Evolutionary conservation across 2,113 vertebrate genomes (phyloP), one percentile per base, ranked within the genome.

Genomic region (Toxotes jaculatrix): DNA sequence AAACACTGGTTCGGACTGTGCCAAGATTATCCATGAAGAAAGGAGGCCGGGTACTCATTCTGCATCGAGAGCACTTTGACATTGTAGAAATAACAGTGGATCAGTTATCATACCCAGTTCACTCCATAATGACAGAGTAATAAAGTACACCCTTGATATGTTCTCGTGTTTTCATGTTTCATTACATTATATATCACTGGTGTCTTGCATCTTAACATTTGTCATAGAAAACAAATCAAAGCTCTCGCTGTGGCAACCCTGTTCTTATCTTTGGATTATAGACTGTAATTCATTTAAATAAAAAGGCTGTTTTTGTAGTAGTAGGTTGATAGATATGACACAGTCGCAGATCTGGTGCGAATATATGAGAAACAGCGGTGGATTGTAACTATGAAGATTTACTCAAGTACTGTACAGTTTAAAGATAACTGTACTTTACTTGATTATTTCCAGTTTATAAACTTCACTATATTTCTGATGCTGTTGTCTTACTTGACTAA

Each of bases 31-130:
- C 42, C 59, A 9, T 31, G 32, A 63, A 61, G 56, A 84, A 49
- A 73, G 62, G 36, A 82, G 49, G 67, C 59, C 57, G 65, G 68
- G 77, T 71, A 23, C 31, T 74, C 32, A 16, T 38, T 77, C 49
- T 53, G 40, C 61, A 73, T 1, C 1, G 49, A 60, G 45, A 79
- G 71, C 38, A 27, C 60, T 47, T 59, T 55, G 45, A 61, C 31
- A 77, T 64, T 79, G 62, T 51, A 85, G 56, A 74, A 89, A 84
- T 57, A 90, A 74, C 56, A 68, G 9, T 21, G 49, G 32, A 57
- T 72, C 72, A 34, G 59, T 88, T 82, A 84, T 84, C 72, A 62
- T 49, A 51, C 53, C 80, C 47, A 61, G 27, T 60, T 67, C 45
- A 3, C 69, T 71, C 36, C 67, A 40, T 57, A 80, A 88, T 84